Base-by-base conservation (phyloP, 2,113 vertebrate species). In the Scalopus aquaticus region DNA sequence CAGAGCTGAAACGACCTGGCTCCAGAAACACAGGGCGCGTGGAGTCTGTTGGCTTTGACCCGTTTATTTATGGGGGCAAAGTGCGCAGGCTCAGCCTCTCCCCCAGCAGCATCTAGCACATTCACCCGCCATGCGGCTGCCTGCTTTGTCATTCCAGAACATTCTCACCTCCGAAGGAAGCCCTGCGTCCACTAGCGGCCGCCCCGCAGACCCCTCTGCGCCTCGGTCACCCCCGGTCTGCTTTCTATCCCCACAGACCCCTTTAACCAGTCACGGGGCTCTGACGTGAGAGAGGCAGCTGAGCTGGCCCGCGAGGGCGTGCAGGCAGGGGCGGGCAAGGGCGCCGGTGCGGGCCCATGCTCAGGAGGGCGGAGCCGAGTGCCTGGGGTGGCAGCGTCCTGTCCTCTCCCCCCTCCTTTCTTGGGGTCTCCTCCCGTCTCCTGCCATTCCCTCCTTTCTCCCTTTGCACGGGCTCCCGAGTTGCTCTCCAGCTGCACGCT, bases 61-160 rank as follows among this genome's bases (percentile, higher is more conserved):
- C 5, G 5, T 9, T 9, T 44, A 9, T 44, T 82, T 62, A 60
- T 28, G 22, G 26, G 51, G 39, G 28, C 30, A 5, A 69, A 8
- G 56, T 3, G 5, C 74, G 15, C 24, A 32, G 74, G 62, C 17
- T 0, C 6, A 4, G 17, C 3, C 16, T 11, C 1, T 11, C 5
- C 49, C 2, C 30, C 2, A 6, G 6, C 20, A 0, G 39, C 69
- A 1, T 1, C 24, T 12, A 15, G 44, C 32, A 10, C 51, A 0
- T 9, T 32, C 22, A 8, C 15, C 1, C 12, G 3, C n/a, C n/a
- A 12, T 13, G 42, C 7, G 1, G 0, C 39, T 9, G 2, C 35
- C 6, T 58, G 1, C 6, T 3, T 0, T 22, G 39, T 0, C 1
- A 19, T 17, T 22, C 35, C 80, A 51, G 67, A 54, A 10, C 26